Evolutionary conservation across 2,797 vertebrate species (phyloP), one percentile per base, ranked within the genome.

Genomic region (Lutra lutra): DNA sequence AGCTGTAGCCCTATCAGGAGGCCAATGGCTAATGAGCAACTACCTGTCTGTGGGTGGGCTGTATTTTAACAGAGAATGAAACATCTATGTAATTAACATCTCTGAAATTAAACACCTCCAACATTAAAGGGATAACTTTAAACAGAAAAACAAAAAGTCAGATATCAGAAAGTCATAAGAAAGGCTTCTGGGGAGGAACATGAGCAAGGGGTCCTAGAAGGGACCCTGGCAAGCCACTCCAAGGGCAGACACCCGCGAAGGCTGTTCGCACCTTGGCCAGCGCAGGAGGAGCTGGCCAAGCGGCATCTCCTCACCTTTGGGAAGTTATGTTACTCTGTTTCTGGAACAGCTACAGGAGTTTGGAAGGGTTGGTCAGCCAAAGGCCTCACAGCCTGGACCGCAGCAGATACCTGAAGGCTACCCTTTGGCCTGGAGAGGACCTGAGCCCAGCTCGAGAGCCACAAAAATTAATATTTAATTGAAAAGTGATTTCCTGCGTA

Each of bases 401-500:
- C 3, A 13, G 7, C 64, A 68, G 48, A 9, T 5, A 27, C 0
- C 2, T 3, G 20, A 38, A 43, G 54, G 56, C 62, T 25, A 0
- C 60, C 91, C 82, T 91, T 27, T 72, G 91, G 80, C 70, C 93
- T 29, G 20, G 6, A 60, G 11, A 56, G 51, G n/a, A 13, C n/a
- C 88, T 0, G 0, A 79, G 85, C 8, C 75, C 64, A n/a, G 43
- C 89, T 75, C 54, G 29, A 48, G 43, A 88, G 51, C 43, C 91
- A 93, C 90, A 62, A 32, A 96, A 89, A 88, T 66, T 66, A 70
- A 82, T 82, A 82, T 62, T 25, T 68, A 91, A 64, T 46, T 29
- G n/a, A 51, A 94, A 92, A 96, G 58, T 43, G 38, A 38, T 35
- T 13, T 93, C 51, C 60, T 68, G 38, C 11, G 14, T 23, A 72